Evolutionary conservation across 2,113 vertebrate genomes (phyloP).

Genomic region (Myiopsitta monachus): DNA sequence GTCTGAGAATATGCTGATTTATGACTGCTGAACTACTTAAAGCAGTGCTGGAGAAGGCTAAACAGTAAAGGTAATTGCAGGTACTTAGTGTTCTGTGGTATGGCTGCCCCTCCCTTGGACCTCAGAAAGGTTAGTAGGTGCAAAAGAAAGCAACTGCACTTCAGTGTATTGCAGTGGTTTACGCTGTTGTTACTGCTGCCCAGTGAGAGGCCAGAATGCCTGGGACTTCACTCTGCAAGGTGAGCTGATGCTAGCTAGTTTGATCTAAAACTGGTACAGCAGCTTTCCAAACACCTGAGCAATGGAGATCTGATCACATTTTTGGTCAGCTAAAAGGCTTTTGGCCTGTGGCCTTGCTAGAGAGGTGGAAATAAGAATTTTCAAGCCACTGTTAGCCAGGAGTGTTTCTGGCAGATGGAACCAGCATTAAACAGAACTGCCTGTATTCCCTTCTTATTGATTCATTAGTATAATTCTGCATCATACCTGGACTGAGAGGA

Average conservation of each 20-base stretch:
- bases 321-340: background rate
- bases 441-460: background rate
- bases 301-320: background rate
- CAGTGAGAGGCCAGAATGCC: background rate
- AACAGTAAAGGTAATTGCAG: background rate
- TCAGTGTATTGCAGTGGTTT: background rate
- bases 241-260: background rate
- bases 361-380: background rate
- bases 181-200: background rate
- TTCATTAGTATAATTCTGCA: background rate
- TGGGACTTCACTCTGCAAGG: background rate
- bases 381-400: background rate
- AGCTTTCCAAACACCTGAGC: background rate
- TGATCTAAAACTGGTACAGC: background rate
- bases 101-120: background rate
- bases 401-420: background rate
- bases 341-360: background rate
- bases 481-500: background rate
- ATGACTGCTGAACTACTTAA: background rate
- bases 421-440: background rate
- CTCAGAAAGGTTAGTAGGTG: background rate
- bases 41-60: background rate
- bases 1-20: background rate
- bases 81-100: background rate
- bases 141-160: accelerated